Base-by-base conservation (phyloP, 30 jellyfish, hydroid and myxozoan species). In the Chrysaora quinquecirrha region DNA sequence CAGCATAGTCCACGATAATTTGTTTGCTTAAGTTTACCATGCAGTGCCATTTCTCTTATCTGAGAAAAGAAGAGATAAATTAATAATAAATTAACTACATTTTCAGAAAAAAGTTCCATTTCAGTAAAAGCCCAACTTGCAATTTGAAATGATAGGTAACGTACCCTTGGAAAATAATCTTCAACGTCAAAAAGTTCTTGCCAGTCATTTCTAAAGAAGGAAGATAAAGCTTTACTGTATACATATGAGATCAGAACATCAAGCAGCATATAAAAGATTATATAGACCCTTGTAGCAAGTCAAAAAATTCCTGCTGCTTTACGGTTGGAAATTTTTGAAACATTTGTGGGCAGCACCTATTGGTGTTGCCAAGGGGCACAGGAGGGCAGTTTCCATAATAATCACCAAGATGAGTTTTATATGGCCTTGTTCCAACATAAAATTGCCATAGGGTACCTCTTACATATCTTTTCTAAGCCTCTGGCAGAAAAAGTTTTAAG, bases 1-100 rank as follows among this genome's bases (percentile, higher is more conserved):
- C 97, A 90, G 63, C 97, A 90, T 27, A 90, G 50, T 32, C 96
- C 90, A 30, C 97, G 89, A 69, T 48, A 90, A 46, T 80, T 64
- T 34, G 87, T 63, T 46, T 93, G 83, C 0, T 94, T 91, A 23
- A 90, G 82, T 34, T 84, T 76, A 21, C 97, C 97, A 64, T 90
- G 86, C 20, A 84, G 64, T 14, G 97, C 96, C 31, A 29, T 66
- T 30, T 74, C 85, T 73, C 76, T 76, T 25, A 90, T 31, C 97
- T 90, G 60, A 34, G 71, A 49, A 27, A 20, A 28, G 22, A 30
- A 4, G 60, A 34, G 71, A 49, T 16, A 20, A 28, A 24, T 16
- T 1, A 1, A 48, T 22, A 31, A 54, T 52, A 30, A 3, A 2
- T 2, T 23, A 30, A 20, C 9, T 32, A 30, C 30, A 30, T 1